Percentiles rank a stretch among this genome's conserved stretches.
Conservation (phyloP, 2,113 vertebrate species). For the Meles meles region DNA sequence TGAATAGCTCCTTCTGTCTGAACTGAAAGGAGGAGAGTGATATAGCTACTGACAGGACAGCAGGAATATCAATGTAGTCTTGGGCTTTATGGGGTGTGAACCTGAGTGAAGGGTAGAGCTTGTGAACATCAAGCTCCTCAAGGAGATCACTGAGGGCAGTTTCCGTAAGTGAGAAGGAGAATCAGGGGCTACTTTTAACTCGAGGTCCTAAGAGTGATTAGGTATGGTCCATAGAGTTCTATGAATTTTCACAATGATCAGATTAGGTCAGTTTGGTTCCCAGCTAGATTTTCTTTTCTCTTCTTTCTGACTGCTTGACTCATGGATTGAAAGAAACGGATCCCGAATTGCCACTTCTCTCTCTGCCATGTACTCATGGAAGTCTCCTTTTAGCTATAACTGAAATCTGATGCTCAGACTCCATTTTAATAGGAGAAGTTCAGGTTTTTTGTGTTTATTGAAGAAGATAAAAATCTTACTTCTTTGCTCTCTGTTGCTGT, state of each 20-base stretch:
- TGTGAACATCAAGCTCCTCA: rapidly evolving
- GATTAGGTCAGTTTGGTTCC: background rate
- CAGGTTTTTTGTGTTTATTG: background rate
- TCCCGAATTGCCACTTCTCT: background rate
- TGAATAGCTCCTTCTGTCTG: background rate
- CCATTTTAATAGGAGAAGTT: background rate
- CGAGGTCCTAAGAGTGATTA: background rate
- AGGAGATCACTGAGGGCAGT: no score
- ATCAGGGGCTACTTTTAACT: background rate
- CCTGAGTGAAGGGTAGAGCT: background rate
- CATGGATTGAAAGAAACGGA: background rate
- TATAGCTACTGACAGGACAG: background rate
- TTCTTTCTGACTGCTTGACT: background rate
- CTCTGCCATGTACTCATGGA: background rate
- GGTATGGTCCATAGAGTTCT: background rate
- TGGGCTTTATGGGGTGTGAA: background rate
- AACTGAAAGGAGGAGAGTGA: background rate
- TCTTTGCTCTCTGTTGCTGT: background rate
- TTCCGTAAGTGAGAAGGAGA: background rate
- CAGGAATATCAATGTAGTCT: background rate
- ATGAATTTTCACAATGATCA: background rate
- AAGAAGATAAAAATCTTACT: background rate
- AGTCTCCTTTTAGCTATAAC: background rate
- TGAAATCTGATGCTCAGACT: background rate
- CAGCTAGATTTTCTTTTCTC: background rate